Evolutionary conservation across 1,140 invertebrate genomes (phyloP).

Genomic region (Halesus radiatus): DNA sequence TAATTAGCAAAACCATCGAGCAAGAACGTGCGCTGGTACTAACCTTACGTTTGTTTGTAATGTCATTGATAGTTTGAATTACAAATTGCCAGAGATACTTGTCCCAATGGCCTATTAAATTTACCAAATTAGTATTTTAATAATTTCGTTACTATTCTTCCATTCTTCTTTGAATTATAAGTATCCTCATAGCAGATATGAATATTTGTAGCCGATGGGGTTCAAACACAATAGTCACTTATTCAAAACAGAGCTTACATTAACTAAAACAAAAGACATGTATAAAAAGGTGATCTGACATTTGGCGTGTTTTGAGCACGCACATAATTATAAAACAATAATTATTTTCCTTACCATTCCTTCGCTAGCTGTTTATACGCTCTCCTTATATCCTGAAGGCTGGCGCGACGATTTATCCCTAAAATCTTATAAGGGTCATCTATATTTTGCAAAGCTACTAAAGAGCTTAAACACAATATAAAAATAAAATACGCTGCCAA

Average conservation of each 20-base stretch:
- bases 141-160: too few species aligned
- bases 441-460: slow-evolving; percentile 69
- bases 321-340: not conserved
- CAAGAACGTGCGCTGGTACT: too few species aligned
- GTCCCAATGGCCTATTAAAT: too few species aligned
- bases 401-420: slow-evolving; percentile 81
- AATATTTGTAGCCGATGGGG: too few species aligned
- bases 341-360: slow-evolving; percentile 80
- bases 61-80: too few species aligned
- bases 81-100: not conserved
- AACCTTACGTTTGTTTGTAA: too few species aligned
- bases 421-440: slow-evolving; percentile 89
- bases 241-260: not conserved
- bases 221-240: too few species aligned
- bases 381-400: slow-evolving; percentile 85
- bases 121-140: too few species aligned
- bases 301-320: not conserved
- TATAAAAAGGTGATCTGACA: slow-evolving; percentile 4
- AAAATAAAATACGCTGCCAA: slow-evolving; percentile 55
- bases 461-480: slow-evolving; percentile 55
- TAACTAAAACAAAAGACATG: not conserved
- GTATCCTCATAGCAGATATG: too few species aligned
- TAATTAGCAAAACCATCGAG: too few species aligned
- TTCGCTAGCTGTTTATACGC: slow-evolving; percentile 92
- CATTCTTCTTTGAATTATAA: too few species aligned